A percentile compares a stretch with the other conserved stretches of the same genome.
Evolutionary conservation across 2,888 invertebrate genomes (phyloP).

Genomic region (Ophraella communa): DNA sequence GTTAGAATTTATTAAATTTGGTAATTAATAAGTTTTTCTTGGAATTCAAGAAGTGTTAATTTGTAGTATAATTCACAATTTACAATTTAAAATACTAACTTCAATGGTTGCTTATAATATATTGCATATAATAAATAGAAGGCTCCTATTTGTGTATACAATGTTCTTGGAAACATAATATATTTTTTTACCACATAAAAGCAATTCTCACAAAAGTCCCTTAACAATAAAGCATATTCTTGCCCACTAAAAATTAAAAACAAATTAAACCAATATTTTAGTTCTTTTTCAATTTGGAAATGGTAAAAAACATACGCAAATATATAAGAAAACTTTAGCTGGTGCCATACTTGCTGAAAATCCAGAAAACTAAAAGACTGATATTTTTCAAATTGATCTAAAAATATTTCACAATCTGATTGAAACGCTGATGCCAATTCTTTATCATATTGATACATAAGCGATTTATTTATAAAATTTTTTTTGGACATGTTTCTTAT

Average conservation of each 20-base stretch:
- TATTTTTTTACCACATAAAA: constrained; percentile 48
- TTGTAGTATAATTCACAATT: neutral
- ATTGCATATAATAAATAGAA: constrained; percentile 52
- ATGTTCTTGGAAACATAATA: constrained; percentile 41
- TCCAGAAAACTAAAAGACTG: constrained; percentile 41
- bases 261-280: neutral
- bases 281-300: neutral
- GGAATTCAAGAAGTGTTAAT: too few relatives aligned
- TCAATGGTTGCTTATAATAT: constrained; percentile 53
- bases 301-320: constrained; percentile 44
- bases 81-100: constrained; percentile 40
- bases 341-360: constrained; percentile 49
- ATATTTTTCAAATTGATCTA: constrained; percentile 44
- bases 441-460: constrained; percentile 37
- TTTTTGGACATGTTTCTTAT: neutral
- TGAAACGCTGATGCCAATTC: constrained; percentile 47
- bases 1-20: too few relatives aligned
- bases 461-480: constrained; percentile 10
- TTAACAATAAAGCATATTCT: constrained; percentile 38
- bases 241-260: constrained; percentile 44
- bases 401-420: constrained; percentile 48
- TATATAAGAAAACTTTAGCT: constrained; percentile 45
- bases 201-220: constrained; percentile 45
- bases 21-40: too few relatives aligned
- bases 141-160: constrained; percentile 49